Conservation (phyloP, 2,888 invertebrate species). For the Seira ritae region DNA sequence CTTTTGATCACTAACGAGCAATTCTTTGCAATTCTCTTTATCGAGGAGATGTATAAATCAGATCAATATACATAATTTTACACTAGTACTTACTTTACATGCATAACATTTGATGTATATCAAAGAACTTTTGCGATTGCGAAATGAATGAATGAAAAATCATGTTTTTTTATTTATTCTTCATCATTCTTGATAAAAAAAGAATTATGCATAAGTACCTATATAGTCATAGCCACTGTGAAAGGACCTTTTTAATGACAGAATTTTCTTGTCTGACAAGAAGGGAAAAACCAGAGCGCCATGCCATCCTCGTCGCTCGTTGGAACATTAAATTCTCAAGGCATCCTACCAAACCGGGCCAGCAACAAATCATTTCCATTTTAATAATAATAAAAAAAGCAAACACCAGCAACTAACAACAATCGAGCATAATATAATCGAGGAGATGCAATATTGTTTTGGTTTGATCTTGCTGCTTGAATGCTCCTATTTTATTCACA, state of each 20-base stretch:
- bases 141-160: not conserved
- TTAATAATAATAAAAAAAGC: too few relatives aligned
- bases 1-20: too few relatives aligned
- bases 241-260: not conserved
- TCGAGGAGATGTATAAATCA: too few relatives aligned
- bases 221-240: not conserved
- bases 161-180: not conserved
- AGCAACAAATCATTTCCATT: conserved; percentile 60
- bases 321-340: conserved; percentile 60
- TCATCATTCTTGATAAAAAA: not conserved
- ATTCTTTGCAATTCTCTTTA: too few relatives aligned
- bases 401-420: too few relatives aligned
- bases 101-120: not conserved
- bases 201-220: not conserved
- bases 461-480: too few relatives aligned
- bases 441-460: too few relatives aligned
- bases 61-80: conserved; percentile 50
- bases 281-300: conserved; percentile 15
- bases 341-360: conserved; percentile 60
- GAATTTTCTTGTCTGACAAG: conserved; percentile 52
- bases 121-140: not conserved
- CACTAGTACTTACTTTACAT: not conserved
- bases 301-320: conserved; percentile 35
- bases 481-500: too few relatives aligned
- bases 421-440: too few relatives aligned